These are phyloP conservation scores for Mesorhabditis sp. DNA, from an alignment of 2,888 invertebrate species.

Conservation along the genomic window DNA sequence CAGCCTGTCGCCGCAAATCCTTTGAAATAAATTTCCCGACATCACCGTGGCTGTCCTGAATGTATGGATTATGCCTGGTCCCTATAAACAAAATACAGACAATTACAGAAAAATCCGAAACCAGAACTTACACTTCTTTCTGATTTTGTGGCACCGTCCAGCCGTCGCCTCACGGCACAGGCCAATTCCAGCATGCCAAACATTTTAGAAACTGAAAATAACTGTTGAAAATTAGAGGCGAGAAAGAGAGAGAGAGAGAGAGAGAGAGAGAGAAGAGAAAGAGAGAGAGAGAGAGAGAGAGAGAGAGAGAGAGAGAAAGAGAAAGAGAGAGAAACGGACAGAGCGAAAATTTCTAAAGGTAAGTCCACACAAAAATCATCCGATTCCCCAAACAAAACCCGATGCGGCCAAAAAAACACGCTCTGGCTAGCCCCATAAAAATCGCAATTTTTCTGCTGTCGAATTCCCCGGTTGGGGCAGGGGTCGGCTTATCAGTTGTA, in stretches of 20 bases:
- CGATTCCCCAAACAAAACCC: too few species aligned
- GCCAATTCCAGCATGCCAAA: conserved; percentile 8
- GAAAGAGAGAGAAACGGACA: neutral
- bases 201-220: neutral
- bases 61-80: neutral
- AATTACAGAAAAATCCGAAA: too few species aligned
- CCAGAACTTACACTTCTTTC: neutral
- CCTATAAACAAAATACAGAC: too few species aligned
- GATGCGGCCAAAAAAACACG: too few species aligned
- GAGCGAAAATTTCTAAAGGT: too few species aligned
- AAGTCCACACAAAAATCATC: too few species aligned
- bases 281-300: neutral
- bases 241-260: neutral
- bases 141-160: neutral
- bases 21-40: conserved; percentile 10
- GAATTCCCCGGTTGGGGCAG: too few species aligned
- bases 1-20: conserved; percentile 14
- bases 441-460: too few species aligned
- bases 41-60: conserved; percentile 7
- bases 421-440: too few species aligned
- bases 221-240: neutral
- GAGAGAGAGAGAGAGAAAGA: neutral
- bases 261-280: neutral
- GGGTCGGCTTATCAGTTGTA: too few species aligned
- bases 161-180: conserved; percentile 4